Conservation (phyloP, 2,888 invertebrate species). For the Trypoxylon attenuatum region DNA sequence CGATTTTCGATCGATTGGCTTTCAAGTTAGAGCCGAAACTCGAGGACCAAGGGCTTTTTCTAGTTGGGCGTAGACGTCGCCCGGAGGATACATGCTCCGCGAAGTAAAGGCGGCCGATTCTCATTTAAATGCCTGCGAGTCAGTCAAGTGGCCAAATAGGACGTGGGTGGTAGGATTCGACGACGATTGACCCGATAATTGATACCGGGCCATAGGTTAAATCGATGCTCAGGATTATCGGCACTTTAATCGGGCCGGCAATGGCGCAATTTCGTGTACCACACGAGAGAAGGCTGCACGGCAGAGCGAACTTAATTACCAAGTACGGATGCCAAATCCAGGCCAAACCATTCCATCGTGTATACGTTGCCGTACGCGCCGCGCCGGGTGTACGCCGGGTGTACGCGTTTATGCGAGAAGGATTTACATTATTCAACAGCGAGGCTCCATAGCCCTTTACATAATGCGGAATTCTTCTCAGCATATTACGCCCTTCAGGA, state of each 20-base stretch:
- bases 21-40: background rate
- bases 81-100: background rate
- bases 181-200: slow-evolving; percentile 49
- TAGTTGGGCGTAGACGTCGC: background rate
- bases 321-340: slow-evolving; percentile 46
- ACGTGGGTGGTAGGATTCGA: slow-evolving; percentile 28
- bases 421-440: slow-evolving; percentile 41
- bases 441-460: slow-evolving; percentile 18
- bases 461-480: slow-evolving; percentile 25
- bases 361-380: slow-evolving; percentile 16
- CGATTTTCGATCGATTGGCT: background rate
- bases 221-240: slow-evolving; percentile 49
- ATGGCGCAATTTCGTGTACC: slow-evolving; percentile 43
- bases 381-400: background rate
- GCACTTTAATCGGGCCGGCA: slow-evolving; percentile 50
- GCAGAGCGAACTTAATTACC: slow-evolving; percentile 45
- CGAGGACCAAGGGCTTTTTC: background rate
- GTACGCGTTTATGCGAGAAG: slow-evolving; percentile 39
- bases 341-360: slow-evolving; percentile 22
- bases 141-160: slow-evolving; percentile 43
- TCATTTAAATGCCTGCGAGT: slow-evolving; percentile 36
- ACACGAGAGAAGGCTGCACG: slow-evolving; percentile 8
- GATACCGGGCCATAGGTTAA: slow-evolving; percentile 53
- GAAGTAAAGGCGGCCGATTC: slow-evolving; percentile 30
- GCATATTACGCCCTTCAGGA: background rate